These are phyloP conservation scores for Daktulosphaira vitifoliae DNA, from an alignment of 1,140 invertebrate species.

Conservation along the genomic window DNA sequence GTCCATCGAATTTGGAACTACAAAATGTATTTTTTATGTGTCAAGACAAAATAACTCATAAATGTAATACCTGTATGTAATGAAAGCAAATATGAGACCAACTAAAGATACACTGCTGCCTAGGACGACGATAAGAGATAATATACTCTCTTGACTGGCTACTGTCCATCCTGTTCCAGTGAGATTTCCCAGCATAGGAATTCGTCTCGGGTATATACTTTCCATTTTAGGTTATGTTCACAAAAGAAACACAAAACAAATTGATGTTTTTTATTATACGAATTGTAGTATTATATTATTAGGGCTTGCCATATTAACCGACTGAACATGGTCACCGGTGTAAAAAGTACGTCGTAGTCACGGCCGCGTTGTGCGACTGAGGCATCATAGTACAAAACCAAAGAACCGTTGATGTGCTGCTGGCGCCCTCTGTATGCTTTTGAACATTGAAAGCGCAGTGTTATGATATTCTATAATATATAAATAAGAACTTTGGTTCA, in stretches of 20 bases:
- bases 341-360: background rate
- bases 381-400: no score
- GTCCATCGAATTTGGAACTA: no score
- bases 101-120: conserved; percentile 59
- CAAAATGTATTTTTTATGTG: no score
- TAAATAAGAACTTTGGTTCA: no score
- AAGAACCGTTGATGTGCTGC: background rate
- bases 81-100: conserved; percentile 59
- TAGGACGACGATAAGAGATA: conserved; percentile 56
- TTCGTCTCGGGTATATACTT: conserved; percentile 8
- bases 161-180: conserved; percentile 15
- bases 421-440: conserved; percentile 19
- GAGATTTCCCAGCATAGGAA: conserved; percentile 9
- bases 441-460: no score
- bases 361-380: conserved; percentile 17
- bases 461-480: no score
- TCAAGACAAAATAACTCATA: no score
- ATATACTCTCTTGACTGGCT: conserved; percentile 47
- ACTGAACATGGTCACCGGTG: no score
- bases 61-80: conserved; percentile 64
- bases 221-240: background rate
- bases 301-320: no score
- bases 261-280: no score
- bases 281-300: no score
- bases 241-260: no score